Evolutionary conservation across 2,113 vertebrate genomes (phyloP).

Genomic region (Rhineura floridana): DNA sequence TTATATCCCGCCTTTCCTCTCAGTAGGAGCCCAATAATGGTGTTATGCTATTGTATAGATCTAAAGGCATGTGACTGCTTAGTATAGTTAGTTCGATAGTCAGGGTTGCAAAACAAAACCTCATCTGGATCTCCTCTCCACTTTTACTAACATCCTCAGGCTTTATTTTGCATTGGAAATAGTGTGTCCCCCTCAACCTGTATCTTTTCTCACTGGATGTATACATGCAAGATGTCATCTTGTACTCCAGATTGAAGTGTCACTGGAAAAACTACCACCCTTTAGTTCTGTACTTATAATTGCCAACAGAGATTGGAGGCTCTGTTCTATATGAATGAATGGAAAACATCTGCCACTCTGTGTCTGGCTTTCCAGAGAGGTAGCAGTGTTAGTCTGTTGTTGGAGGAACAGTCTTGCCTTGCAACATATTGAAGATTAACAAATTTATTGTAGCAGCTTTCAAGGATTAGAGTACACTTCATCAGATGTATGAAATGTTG

Average conservation of each 20-base stretch:
- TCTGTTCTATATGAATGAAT: neutral
- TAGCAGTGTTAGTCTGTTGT: neutral
- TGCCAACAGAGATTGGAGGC: neutral
- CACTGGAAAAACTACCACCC: neutral
- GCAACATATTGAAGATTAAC: neutral
- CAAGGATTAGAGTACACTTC: neutral
- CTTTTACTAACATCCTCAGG: neutral
- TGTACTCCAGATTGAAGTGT: neutral
- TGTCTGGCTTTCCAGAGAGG: neutral
- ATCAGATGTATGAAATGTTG: neutral
- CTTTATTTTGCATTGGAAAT: neutral
- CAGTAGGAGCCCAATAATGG: no score
- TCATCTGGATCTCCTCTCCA: neutral
- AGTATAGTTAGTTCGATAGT: neutral
- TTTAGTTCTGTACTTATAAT: neutral
- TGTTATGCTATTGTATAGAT: neutral
- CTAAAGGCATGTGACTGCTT: neutral
- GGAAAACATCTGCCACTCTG: neutral
- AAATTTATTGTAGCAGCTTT: neutral
- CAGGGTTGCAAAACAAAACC: neutral
- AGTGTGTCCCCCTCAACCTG: neutral
- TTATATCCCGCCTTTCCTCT: no score
- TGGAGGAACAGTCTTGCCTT: neutral
- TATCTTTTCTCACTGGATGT: neutral
- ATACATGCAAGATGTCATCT: neutral